These are phyloP conservation scores for Verasper variegatus DNA, from an alignment of 2,113 vertebrate species.

Conservation along the genomic window DNA sequence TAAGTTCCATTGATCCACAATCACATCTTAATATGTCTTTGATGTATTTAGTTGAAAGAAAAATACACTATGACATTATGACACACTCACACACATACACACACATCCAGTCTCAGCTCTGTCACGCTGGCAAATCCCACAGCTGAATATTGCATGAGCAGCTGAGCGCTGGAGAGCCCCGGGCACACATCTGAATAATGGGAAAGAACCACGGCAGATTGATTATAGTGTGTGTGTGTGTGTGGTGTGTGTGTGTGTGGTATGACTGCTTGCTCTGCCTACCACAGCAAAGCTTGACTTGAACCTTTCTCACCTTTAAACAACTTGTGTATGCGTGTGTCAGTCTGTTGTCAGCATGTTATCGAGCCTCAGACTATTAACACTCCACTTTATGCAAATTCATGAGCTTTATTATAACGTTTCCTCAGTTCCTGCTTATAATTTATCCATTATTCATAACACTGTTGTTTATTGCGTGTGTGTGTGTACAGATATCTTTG, in stretches of 20 bases:
- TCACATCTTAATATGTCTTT: too few species aligned
- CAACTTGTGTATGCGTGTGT: background rate
- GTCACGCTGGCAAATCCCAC: conserved; percentile 66
- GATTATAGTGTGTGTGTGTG: conserved; percentile 37
- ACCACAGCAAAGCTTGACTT: conserved; percentile 5
- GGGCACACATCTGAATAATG: conserved; percentile 63
- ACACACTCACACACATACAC: conserved; percentile 33
- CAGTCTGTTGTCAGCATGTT: conserved; percentile 2
- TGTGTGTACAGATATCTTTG: background rate
- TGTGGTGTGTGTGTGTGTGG: conserved; percentile 7
- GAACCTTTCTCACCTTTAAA: conserved; percentile 10
- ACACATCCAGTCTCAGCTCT: conserved; percentile 25
- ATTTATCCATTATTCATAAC: background rate
- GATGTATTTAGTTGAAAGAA: too few species aligned
- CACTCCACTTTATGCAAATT: background rate
- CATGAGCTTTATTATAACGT: background rate
- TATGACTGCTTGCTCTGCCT: background rate
- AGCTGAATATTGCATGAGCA: conserved; percentile 80
- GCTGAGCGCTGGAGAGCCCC: conserved; percentile 59
- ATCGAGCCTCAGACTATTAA: background rate
- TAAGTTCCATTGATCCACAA: too few species aligned
- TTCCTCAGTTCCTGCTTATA: background rate
- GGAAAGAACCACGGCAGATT: conserved; percentile 25
- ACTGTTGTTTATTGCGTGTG: background rate
- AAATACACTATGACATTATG: too few species aligned